Conservation (phyloP, 2,113 vertebrate genomes). For the Camelus bactrianus region DNA sequence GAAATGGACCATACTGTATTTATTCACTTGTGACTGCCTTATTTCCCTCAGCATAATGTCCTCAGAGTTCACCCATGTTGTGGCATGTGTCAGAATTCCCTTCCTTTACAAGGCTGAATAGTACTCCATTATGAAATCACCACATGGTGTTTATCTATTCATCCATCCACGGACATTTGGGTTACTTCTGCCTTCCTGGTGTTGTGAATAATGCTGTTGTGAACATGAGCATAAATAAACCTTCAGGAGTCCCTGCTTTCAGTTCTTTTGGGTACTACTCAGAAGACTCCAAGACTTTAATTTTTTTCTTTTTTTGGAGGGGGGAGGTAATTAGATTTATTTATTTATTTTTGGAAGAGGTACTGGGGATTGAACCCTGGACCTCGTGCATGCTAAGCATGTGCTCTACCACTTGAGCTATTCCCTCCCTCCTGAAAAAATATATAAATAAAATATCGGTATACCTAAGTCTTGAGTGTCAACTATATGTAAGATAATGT, state of each 20-base stretch:
- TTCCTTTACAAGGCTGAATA: neutral
- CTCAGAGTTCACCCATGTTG: neutral
- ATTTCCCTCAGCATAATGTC: neutral
- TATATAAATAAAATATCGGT: neutral
- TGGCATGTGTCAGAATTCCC: neutral
- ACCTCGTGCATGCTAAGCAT: too few relatives aligned
- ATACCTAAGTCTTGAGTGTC: neutral
- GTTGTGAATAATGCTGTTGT: neutral
- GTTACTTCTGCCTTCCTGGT: neutral
- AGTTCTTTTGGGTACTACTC: neutral
- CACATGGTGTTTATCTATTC: neutral
- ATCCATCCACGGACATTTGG: neutral
- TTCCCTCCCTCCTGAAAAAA: neutral
- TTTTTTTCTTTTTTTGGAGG: too few relatives aligned
- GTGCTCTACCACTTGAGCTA: too few relatives aligned
- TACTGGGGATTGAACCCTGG: too few relatives aligned
- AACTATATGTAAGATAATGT: neutral
- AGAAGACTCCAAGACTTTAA: neutral
- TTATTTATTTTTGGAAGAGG: too few relatives aligned
- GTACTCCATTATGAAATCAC: rapidly evolving
- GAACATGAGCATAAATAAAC: neutral
- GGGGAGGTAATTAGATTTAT: too few relatives aligned
- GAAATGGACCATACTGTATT: neutral
- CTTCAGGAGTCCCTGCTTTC: neutral
- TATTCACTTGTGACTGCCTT: neutral